A percentile compares a stretch with the other conserved stretches of the same genome.
Evolutionary conservation across 2,888 invertebrate species (phyloP).

Genomic region (Cephus rjabovi): DNA sequence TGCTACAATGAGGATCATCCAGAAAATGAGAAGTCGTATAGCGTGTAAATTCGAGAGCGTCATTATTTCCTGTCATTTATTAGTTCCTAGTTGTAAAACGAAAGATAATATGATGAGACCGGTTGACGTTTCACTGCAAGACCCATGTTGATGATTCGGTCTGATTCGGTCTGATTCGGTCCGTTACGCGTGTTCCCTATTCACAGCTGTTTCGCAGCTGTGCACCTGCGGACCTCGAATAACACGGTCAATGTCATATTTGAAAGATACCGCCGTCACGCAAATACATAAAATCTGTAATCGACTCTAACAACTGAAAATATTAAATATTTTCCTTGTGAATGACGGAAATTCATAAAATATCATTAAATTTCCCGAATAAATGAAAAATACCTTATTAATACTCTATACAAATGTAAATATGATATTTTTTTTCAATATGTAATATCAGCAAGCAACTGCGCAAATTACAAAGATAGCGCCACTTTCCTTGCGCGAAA

Average conservation of each 20-base stretch:
- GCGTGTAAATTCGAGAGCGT: constrained; percentile 43
- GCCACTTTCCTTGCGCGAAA: too few relatives aligned
- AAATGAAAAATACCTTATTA: too few relatives aligned
- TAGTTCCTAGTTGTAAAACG: constrained; percentile 2
- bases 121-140: constrained; percentile 25
- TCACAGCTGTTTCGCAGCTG: neutral
- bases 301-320: neutral
- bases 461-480: too few relatives aligned
- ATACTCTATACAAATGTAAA: too few relatives aligned
- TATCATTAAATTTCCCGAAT: too few relatives aligned
- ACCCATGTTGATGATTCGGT: constrained; percentile 28
- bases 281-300: neutral
- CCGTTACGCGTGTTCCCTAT: constrained; percentile 1
- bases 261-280: neutral
- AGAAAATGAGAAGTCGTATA: constrained; percentile 41
- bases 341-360: too few relatives aligned
- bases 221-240: neutral
- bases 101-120: neutral
- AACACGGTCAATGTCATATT: neutral
- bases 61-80: constrained; percentile 43
- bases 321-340: neutral
- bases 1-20: constrained; percentile 41
- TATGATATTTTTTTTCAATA: too few relatives aligned
- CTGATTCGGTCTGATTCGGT: neutral
- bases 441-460: too few relatives aligned